Percentiles rank a stretch among this genome's conserved stretches.
Evolutionary conservation across 2,888 invertebrate genomes (phyloP).

Genomic region (Belgica antarctica): DNA sequence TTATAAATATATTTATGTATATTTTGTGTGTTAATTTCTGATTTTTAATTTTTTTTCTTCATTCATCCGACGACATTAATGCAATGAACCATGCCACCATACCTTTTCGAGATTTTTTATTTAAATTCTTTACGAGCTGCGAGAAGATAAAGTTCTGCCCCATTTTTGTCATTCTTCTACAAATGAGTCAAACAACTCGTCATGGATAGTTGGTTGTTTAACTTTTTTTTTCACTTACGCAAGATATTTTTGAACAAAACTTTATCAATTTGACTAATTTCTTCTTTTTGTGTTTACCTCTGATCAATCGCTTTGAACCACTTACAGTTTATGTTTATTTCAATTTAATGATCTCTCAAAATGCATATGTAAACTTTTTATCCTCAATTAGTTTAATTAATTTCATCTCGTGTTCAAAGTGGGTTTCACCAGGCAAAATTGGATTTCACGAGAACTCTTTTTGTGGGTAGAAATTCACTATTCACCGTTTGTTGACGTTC

Average conservation of each 20-base stretch:
- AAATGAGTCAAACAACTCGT: no score
- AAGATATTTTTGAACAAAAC: conserved; percentile 7
- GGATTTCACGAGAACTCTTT: background rate
- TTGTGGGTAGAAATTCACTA: no score
- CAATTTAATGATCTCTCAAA: conserved; percentile 15
- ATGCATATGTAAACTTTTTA: conserved; percentile 15
- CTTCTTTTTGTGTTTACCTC: background rate
- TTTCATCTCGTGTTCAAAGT: background rate
- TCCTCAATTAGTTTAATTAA: background rate
- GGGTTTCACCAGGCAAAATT: background rate
- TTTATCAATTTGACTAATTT: conserved; percentile 29
- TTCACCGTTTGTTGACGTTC: conserved; percentile 5
- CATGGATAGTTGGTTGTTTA: background rate
- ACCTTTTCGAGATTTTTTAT: background rate
- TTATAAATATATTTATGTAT: conserved; percentile 42
- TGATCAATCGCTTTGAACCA: background rate
- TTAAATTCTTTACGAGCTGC: conserved; percentile 18
- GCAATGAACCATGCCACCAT: background rate
- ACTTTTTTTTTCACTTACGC: background rate
- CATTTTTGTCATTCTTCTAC: no score
- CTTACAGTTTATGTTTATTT: conserved; percentile 15
- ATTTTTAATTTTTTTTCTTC: conserved; percentile 14
- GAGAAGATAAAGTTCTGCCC: conserved; percentile 16
- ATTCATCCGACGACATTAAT: conserved; percentile 27
- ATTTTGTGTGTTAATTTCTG: conserved; percentile 37